A percentile compares a stretch with the other conserved stretches of the same genome.
phyloP scores from a whole-genome alignment of 2,113 vertebrate genomes.

The Oreochromis niloticus region DNA sequence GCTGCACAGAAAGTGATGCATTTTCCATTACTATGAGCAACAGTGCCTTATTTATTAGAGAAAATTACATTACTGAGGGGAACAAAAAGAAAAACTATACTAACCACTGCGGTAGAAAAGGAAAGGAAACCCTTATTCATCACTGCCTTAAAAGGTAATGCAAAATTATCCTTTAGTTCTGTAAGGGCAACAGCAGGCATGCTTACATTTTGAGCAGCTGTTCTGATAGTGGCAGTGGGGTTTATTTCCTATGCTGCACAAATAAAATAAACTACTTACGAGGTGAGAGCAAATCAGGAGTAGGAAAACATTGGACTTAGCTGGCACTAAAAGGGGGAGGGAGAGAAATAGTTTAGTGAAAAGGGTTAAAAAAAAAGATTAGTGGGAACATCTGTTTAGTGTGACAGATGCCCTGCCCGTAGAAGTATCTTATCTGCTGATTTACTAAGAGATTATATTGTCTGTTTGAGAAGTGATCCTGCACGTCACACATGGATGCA shows the following conservation, averaged over 20 bases:
- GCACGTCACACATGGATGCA: background rate
- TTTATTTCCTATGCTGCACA: background rate
- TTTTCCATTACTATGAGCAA: background rate
- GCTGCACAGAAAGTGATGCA: background rate
- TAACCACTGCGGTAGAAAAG: fast-evolving
- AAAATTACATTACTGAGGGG: background rate
- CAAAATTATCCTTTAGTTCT: background rate
- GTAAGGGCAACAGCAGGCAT: background rate
- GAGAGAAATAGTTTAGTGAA: background rate
- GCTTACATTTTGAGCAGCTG: background rate
- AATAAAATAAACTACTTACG: background rate
- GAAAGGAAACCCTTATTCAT: background rate
- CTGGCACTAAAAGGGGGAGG: background rate
- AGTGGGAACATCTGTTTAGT: slow-evolving; percentile 43
- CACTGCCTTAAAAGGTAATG: background rate
- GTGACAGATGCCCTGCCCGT: slow-evolving; percentile 10
- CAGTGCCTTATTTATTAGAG: background rate
- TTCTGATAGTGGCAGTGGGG: background rate
- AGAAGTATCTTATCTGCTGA: slow-evolving; percentile 23
- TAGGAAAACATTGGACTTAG: background rate
- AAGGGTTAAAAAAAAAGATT: slow-evolving; percentile 5
- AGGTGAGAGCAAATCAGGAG: background rate
- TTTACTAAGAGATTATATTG: slow-evolving; percentile 30
- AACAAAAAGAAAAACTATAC: fast-evolving
- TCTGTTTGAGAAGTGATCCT: background rate